Conservation (phyloP, 2,888 invertebrate genomes). For the Eristalis intricaria region DNA sequence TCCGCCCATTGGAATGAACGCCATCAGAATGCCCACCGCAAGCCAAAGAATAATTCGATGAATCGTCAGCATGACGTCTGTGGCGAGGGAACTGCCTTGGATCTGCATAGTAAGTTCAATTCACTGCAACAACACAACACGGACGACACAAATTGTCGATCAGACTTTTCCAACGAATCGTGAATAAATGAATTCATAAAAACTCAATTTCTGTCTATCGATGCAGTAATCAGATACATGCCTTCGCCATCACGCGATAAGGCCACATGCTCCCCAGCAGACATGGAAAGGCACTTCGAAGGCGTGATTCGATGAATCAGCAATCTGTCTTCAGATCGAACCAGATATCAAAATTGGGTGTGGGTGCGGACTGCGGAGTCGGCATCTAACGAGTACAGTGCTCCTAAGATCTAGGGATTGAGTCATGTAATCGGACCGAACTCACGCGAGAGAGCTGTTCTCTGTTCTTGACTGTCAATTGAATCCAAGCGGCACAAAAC, state of each 20-base stretch:
- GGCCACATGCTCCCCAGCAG: not conserved
- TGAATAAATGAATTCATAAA: not conserved
- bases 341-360: not conserved
- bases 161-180: not conserved
- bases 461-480: not conserved
- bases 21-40: not conserved
- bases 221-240: not conserved
- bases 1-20: constrained; percentile 4
- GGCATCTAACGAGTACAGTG: not conserved
- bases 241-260: not conserved
- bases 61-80: not conserved
- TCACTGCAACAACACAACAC: not conserved
- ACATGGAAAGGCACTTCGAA: not conserved
- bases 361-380: not conserved
- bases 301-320: not conserved
- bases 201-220: not conserved
- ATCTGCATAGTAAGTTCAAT: not conserved
- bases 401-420: not conserved
- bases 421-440: not conserved
- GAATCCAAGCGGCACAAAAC: not conserved
- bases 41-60: constrained; percentile 26
- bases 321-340: not conserved
- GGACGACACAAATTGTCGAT: not conserved
- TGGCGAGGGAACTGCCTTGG: not conserved
- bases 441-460: too few species aligned